phyloP scores from a whole-genome alignment of 2,888 invertebrate genomes.

The Diaperis boleti region DNA sequence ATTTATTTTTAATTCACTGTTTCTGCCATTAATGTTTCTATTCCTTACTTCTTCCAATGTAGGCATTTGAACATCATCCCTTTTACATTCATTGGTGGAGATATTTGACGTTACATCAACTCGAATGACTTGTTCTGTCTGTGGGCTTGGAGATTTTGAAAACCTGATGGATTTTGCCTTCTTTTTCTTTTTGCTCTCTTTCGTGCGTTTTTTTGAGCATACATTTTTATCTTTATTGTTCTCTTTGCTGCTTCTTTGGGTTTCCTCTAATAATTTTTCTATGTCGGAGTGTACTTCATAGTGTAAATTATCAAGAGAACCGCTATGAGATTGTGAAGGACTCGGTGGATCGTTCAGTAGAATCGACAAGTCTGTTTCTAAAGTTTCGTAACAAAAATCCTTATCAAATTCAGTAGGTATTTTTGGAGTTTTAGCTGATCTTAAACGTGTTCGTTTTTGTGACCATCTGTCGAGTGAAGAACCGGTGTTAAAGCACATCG shows the following conservation, averaged over 20 bases:
- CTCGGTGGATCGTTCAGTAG: constrained; percentile 45
- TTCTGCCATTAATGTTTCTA: constrained; percentile 40
- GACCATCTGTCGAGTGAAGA: constrained; percentile 60
- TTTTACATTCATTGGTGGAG: constrained; percentile 51
- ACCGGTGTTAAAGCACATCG: constrained; percentile 57
- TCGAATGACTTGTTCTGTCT: constrained; percentile 63
- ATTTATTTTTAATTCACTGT: constrained; percentile 43
- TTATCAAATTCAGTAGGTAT: constrained; percentile 23
- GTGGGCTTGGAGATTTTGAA: constrained; percentile 62
- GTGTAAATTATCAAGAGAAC: constrained; percentile 43
- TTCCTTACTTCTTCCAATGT: constrained; percentile 10
- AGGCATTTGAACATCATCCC: neutral
- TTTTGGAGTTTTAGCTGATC: constrained; percentile 49
- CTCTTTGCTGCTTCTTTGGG: constrained; percentile 36
- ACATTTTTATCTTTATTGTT: constrained; percentile 18
- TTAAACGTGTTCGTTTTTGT: constrained; percentile 58
- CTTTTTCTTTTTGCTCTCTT: constrained; percentile 26
- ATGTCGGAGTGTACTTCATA: constrained; percentile 60
- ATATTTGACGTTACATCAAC: constrained; percentile 64
- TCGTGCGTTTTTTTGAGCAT: constrained; percentile 15
- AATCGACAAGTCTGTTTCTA: constrained; percentile 36
- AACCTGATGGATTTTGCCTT: constrained; percentile 56
- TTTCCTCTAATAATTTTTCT: constrained; percentile 52
- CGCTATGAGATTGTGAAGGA: constrained; percentile 19
- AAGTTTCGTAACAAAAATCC: constrained; percentile 41